Evolutionary conservation across 2,797 vertebrate genomes (phyloP), one percentile per base, ranked within the genome.

Genomic region (Amphiprion clarkii): DNA sequence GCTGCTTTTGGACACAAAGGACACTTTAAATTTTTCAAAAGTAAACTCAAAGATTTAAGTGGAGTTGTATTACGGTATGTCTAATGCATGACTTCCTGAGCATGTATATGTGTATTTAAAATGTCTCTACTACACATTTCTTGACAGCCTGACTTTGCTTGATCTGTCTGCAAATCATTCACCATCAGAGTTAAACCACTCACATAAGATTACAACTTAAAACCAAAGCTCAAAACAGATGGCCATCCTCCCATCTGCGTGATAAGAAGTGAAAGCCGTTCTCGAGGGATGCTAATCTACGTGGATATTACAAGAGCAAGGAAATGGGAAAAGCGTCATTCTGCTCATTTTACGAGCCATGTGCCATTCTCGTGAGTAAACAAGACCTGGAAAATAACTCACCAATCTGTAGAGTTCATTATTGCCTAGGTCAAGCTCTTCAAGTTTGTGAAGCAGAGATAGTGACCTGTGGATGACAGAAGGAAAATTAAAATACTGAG

Each of bases 381-480:
- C 46, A 48, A 48, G 13, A 44, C 13, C 4, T 8, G 52, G 58
- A 21, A 58, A 23, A 49, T 23, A 31, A 83, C 96, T 95, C 92
- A 99, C 98, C 97, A 99, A 95, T 86, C 89, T 94, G 92, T 96
- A 97, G 21, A 99, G 95, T 86, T 99, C 98, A 94, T 99, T 99
- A 94, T 97, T 99, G 89, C 98, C 98, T 87, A 99, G 91, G 93
- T 99, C 98, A 66, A 99, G 97, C 91, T 99, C 97, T 95, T 99
- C 97, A 84, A 99, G 96, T 94, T 94, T 96, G 61, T 95, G 95
- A 36, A 99, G 96, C 75, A 96, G 95, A 67, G 96, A 95, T 77
- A 99, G 93, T 70, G 98, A 99, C 90, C 98, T 99, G 89, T 72
- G 71, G 54, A 80, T 57, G 56, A 78, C 44, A 86, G 42, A 57